Evolutionary conservation across 30 jellyfish, hydroid and myxozoan species (phyloP), one percentile per base, ranked within the genome.

Genomic region (Aurelia coerulea): DNA sequence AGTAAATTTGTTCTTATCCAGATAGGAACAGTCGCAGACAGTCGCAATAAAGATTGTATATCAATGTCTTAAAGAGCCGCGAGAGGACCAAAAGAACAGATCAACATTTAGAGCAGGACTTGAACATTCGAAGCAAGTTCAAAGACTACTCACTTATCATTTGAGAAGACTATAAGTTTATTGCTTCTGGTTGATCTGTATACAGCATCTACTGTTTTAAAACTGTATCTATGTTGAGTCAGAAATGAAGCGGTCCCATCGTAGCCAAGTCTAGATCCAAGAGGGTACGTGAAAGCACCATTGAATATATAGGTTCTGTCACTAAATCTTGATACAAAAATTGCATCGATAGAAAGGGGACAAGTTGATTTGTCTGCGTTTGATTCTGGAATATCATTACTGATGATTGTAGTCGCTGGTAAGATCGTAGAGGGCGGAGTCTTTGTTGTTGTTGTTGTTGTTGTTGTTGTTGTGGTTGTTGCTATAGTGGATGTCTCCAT

Each of bases 171-270:
- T 8, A 83, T 63, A 29, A 83, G 77, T 50, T 83, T 76, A 46
- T 73, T 73, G 68, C 66, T 74, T 31, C 29, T 71, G 32, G 42
- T 68, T 68, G 71, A 65, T 60, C 79, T 49, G 62, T 83, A 83
- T 10, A 52, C 80, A 12, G 92, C 92, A 83, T 83, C 92, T 7
- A 83, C 51, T 60, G 41, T 15, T 37, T 74, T 67, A 54, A 83
- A 83, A 11, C 16, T 3, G 34, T 2, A 83, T 50, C 76, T 56
- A 31, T 60, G 9, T 17, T 42, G 19, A 29, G 54, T 65, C 0
- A 16, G 29, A 13, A 51, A 29, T 6, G 66, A 4, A 11, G 31
- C 11, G 12, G 14, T 9, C 46, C 51, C 73, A 2, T 60, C 17
- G 29, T 71, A 68, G 60, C 83, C 80, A 46, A 83, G 92, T 59